phyloP scores from a whole-genome alignment of 2,888 invertebrate species.

The Cataglyphis altisquamis region DNA sequence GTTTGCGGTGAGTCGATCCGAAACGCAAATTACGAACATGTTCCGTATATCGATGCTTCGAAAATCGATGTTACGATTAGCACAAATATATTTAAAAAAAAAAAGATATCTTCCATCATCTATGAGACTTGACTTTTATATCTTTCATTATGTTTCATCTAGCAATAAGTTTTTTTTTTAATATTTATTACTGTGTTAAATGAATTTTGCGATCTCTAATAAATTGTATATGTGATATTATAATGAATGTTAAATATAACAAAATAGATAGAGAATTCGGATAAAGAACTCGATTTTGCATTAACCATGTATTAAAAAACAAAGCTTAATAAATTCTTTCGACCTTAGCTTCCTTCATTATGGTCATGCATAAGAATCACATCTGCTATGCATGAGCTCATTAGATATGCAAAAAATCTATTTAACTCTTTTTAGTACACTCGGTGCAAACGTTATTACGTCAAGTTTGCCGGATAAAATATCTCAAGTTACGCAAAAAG shows the following conservation, averaged over 20 bases:
- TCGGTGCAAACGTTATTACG: slow-evolving; percentile 27
- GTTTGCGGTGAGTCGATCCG: slow-evolving; percentile 27
- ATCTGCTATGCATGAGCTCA: slow-evolving; percentile 16
- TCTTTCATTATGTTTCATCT: background rate
- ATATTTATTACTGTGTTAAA: background rate
- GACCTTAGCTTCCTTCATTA: slow-evolving; percentile 37
- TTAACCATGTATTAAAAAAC: background rate
- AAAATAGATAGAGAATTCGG: background rate
- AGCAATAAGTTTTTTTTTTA: background rate
- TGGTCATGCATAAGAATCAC: slow-evolving; percentile 28
- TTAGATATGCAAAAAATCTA: slow-evolving; percentile 41
- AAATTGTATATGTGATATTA: background rate
- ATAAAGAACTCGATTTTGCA: background rate
- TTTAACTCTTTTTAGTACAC: slow-evolving; percentile 27
- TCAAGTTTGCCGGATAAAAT: slow-evolving; percentile 16
- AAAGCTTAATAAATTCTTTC: background rate
- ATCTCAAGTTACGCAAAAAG: background rate
- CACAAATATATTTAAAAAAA: background rate
- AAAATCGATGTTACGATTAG: background rate
- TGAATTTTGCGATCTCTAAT: background rate
- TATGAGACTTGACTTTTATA: background rate
- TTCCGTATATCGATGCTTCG: background rate
- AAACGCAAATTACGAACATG: background rate
- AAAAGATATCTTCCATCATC: background rate
- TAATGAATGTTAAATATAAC: background rate